These are phyloP conservation scores for Nycticorax nycticorax DNA, from an alignment of 2,113 vertebrate species.

Conservation along the genomic window DNA sequence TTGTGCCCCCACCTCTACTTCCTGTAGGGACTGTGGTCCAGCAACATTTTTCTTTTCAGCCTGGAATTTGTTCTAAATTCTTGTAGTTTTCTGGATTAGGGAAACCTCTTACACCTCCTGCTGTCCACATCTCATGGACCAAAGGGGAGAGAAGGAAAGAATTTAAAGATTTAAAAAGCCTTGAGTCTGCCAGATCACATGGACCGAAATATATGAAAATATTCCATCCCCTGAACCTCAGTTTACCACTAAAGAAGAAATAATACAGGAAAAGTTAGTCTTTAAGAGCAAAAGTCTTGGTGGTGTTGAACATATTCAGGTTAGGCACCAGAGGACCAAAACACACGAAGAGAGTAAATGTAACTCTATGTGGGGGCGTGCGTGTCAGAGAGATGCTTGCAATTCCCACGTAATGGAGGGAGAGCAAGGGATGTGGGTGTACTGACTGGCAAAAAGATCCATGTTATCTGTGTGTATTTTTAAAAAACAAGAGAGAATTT, in stretches of 20 bases:
- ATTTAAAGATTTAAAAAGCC: not conserved
- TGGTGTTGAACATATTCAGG: not conserved
- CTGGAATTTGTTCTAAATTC: not conserved
- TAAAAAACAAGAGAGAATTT: not conserved
- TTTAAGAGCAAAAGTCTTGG: not conserved
- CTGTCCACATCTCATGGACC: not conserved
- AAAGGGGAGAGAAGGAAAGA: not conserved
- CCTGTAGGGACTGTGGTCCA: not conserved
- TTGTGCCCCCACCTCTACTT: not conserved
- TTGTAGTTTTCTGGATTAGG: not conserved
- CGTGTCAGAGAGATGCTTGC: not conserved
- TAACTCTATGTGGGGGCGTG: not conserved
- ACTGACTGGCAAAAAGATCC: not conserved
- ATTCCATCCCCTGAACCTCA: not conserved
- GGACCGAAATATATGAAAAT: not conserved
- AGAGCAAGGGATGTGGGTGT: rapidly evolving
- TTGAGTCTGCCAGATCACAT: not conserved
- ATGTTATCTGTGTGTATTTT: not conserved
- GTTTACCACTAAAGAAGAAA: not conserved
- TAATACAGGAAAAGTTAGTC: not conserved
- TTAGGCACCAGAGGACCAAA: not conserved
- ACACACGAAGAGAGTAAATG: not conserved
- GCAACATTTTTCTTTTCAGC: not conserved
- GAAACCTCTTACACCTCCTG: not conserved
- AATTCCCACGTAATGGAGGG: not conserved